Conservation (phyloP, 2,797 vertebrate genomes). For the Perdix hodgsoniae region DNA sequence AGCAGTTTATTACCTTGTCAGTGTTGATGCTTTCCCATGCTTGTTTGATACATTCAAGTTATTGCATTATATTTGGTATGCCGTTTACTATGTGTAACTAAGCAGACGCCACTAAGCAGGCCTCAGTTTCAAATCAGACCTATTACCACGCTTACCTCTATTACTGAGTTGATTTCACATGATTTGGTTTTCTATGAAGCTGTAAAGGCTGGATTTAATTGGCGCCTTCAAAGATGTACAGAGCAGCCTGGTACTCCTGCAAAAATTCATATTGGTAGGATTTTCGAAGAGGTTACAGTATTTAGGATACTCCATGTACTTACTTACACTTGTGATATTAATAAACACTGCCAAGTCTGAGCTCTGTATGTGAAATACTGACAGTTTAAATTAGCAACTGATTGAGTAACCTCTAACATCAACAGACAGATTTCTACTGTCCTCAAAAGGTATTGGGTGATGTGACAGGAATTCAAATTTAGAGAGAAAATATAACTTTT, state of each 20-base stretch:
- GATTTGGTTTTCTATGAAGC: neutral
- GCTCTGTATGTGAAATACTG: neutral
- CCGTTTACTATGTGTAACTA: neutral
- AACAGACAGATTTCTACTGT: neutral
- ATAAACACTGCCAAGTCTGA: neutral
- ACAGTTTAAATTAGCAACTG: neutral
- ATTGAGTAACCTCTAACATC: neutral
- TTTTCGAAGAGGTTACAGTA: neutral
- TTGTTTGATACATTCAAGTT: neutral
- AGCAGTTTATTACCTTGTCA: neutral
- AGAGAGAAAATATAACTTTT: neutral
- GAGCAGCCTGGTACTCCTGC: neutral
- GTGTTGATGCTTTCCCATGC: neutral
- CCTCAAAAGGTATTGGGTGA: neutral
- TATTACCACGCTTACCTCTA: neutral
- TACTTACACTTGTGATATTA: neutral
- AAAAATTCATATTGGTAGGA: neutral
- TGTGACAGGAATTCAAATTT: neutral
- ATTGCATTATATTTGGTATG: neutral
- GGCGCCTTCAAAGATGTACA: neutral
- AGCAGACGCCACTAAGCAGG: neutral
- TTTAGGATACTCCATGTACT: neutral
- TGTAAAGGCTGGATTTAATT: neutral
- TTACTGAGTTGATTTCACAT: neutral
- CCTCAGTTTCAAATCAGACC: conserved; percentile 12